These are phyloP conservation scores for Patagioenas fasciata DNA, from an alignment of 2,113 vertebrate genomes.

Conservation along the genomic window DNA sequence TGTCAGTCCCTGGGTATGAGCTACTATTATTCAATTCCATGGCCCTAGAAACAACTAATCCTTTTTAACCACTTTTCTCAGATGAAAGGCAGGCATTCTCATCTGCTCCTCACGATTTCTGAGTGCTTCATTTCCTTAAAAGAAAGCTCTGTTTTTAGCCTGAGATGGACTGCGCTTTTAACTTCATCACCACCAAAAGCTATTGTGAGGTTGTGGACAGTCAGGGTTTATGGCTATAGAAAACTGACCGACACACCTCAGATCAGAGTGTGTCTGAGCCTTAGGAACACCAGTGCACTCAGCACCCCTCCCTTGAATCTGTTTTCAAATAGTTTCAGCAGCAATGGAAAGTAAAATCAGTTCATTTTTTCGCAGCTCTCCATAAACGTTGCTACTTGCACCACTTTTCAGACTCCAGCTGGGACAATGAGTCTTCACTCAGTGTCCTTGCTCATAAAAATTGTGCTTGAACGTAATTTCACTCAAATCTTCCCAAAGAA, in stretches of 20 bases:
- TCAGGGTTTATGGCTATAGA: neutral
- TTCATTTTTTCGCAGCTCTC: neutral
- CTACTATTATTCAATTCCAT: neutral
- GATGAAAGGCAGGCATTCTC: neutral
- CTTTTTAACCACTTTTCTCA: neutral
- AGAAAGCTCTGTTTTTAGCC: neutral
- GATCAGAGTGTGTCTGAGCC: neutral
- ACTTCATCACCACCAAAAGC: neutral
- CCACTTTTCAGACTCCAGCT: neutral
- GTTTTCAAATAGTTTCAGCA: neutral
- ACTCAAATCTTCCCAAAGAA: neutral
- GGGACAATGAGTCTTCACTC: neutral
- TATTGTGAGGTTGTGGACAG: neutral
- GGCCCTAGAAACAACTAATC: neutral
- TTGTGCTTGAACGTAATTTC: neutral
- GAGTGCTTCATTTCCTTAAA: neutral
- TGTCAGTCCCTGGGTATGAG: neutral
- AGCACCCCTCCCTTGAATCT: neutral
- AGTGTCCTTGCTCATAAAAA: neutral
- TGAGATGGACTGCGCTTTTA: neutral
- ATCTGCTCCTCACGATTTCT: neutral
- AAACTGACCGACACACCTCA: neutral
- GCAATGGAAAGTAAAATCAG: neutral
- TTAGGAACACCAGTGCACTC: neutral
- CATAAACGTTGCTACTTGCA: neutral